phyloP scores from a whole-genome alignment of 1,140 invertebrate genomes.

The Cydia pomonella region DNA sequence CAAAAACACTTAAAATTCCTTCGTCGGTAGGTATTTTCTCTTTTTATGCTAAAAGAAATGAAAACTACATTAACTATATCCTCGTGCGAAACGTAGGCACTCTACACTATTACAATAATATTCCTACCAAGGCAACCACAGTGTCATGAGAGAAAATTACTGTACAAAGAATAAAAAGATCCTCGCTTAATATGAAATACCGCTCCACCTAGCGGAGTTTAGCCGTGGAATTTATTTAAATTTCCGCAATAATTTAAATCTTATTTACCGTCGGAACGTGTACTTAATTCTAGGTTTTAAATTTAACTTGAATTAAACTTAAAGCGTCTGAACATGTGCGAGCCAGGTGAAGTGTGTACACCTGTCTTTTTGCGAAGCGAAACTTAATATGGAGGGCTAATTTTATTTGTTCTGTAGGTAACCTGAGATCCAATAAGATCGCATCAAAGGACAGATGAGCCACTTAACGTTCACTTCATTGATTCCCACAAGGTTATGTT shows the following conservation, averaged over 20 bases:
- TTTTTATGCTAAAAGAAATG: neutral
- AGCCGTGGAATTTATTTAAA: slow-evolving; percentile 29
- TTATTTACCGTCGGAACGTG: slow-evolving; percentile 27
- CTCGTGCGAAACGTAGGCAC: neutral
- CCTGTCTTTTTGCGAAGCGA: slow-evolving; percentile 65
- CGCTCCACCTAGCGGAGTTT: slow-evolving; percentile 8
- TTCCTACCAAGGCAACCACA: neutral
- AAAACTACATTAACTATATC: neutral
- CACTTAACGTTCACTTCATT: slow-evolving; percentile 62
- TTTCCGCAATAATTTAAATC: slow-evolving; percentile 34
- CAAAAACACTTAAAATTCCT: too few species aligned
- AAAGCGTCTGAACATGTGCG: slow-evolving; percentile 62
- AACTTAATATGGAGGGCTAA: slow-evolving; percentile 69
- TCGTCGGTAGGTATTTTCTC: neutral
- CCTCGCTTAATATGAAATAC: slow-evolving; percentile 23
- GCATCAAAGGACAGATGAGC: slow-evolving; percentile 64
- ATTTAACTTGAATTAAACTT: slow-evolving; percentile 43
- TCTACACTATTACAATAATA: slow-evolving; percentile 13
- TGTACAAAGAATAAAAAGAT: slow-evolving; percentile 2
- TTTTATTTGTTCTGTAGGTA: slow-evolving; percentile 63
- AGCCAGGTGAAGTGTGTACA: slow-evolving; percentile 67
- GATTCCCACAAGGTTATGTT: slow-evolving; percentile 45
- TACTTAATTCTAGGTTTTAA: slow-evolving; percentile 31
- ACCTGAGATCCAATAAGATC: slow-evolving; percentile 58
- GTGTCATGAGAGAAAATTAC: slow-evolving; percentile 18